Conservation (phyloP, 2,113 vertebrate genomes). For the Trinectes maculatus region DNA sequence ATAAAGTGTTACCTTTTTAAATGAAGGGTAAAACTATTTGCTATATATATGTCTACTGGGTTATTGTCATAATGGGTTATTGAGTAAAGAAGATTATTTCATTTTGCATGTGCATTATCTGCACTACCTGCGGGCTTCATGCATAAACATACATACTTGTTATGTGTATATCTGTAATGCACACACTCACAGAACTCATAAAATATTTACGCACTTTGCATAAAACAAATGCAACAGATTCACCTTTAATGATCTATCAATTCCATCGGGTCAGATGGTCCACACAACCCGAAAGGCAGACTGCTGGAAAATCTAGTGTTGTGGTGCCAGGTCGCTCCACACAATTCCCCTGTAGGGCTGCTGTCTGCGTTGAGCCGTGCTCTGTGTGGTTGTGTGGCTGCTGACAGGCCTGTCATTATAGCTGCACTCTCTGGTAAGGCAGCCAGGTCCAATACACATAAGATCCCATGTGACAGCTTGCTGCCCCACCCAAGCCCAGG, state of each 20-base stretch:
- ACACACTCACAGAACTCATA: not conserved
- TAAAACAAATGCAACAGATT: slow-evolving; percentile 57
- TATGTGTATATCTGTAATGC: too few relatives aligned
- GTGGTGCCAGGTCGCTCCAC: slow-evolving; percentile 72
- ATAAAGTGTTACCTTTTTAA: too few relatives aligned
- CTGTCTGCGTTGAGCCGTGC: slow-evolving; percentile 72
- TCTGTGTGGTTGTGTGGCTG: slow-evolving; percentile 69
- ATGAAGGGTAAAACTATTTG: too few relatives aligned
- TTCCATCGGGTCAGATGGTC: too few relatives aligned
- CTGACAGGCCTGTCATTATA: slow-evolving; percentile 77
- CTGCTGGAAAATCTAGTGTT: slow-evolving; percentile 71
- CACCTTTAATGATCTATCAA: slow-evolving; percentile 68
- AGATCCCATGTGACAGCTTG: slow-evolving; percentile 51
- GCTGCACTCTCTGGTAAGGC: slow-evolving; percentile 70
- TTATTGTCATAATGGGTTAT: too few relatives aligned
- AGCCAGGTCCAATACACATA: slow-evolving; percentile 59
- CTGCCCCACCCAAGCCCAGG: slow-evolving; percentile 47
- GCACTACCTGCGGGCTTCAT: too few relatives aligned
- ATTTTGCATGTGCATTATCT: too few relatives aligned
- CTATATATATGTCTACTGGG: too few relatives aligned
- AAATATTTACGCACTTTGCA: slow-evolving; percentile 24
- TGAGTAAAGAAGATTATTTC: too few relatives aligned
- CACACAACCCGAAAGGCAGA: slow-evolving; percentile 72
- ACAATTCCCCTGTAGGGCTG: slow-evolving; percentile 74
- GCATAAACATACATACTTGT: not conserved